A percentile compares a stretch with the other conserved stretches of the same genome.
phyloP scores from a whole-genome alignment of 1,140 invertebrate species.

The Drosophila sp. region DNA sequence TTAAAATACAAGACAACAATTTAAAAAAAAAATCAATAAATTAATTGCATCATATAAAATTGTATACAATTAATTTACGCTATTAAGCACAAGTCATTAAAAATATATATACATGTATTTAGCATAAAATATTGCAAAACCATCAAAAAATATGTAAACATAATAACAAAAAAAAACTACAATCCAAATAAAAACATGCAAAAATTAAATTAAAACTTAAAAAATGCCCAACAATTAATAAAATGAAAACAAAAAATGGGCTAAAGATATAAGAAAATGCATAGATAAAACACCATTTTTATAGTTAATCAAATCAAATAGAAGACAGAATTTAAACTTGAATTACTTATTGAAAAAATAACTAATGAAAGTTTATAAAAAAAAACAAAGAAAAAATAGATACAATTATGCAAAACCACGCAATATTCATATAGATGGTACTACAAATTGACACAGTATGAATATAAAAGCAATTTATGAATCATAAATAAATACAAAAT shows the following conservation, averaged over 20 bases:
- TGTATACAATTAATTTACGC: slow-evolving; percentile 65
- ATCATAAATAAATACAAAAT: slow-evolving; percentile 62
- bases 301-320: slow-evolving; percentile 55
- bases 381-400: slow-evolving; percentile 50
- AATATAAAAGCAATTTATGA: slow-evolving; percentile 69
- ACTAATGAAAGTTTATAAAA: slow-evolving; percentile 42
- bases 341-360: slow-evolving; percentile 66
- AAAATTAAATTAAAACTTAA: slow-evolving; percentile 28
- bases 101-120: slow-evolving; percentile 68
- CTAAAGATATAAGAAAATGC: slow-evolving; percentile 25
- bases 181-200: slow-evolving; percentile 30
- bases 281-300: slow-evolving; percentile 53
- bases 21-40: slow-evolving; percentile 24
- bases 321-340: slow-evolving; percentile 36
- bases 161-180: slow-evolving; percentile 10
- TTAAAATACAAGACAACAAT: slow-evolving; percentile 8
- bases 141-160: slow-evolving; percentile 42
- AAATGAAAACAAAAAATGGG: slow-evolving; percentile 24
- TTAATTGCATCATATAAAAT: slow-evolving; percentile 38
- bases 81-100: slow-evolving; percentile 78
- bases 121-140: slow-evolving; percentile 58
- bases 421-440: slow-evolving; percentile 61
- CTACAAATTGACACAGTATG: slow-evolving; percentile 68
- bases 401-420: slow-evolving; percentile 61
- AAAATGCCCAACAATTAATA: slow-evolving; percentile 26